Base-by-base conservation (phyloP, 2,113 vertebrate genomes). In the Tetrao urogallus region DNA sequence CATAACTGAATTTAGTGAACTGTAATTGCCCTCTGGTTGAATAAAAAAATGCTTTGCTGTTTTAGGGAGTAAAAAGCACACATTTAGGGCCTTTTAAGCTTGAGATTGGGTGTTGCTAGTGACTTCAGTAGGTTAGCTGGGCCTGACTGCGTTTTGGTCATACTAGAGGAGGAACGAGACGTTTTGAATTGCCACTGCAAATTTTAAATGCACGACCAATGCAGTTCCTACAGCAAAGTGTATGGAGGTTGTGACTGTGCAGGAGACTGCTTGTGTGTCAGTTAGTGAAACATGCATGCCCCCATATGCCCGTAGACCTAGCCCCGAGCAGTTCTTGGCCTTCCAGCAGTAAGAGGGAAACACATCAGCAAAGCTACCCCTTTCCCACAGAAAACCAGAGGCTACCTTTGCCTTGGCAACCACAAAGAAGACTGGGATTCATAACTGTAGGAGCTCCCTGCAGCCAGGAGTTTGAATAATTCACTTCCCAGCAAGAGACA, bases 241-340 rank as follows among this genome's bases (percentile, higher is more conserved):
- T 21, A 32, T 36, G 74, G 81, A 38, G 36, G 13, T 16, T 20
- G 10, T 25, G 38, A 34, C 42, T 42, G 27, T 36, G n/a, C 38
- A 14, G 67, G 18, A 67, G 20, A 54, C 13, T 0, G 0, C 9
- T 48, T 50, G 36, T 11, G 20, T 11, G 3, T 19, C 2, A 2
- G 8, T 67, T 11, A 14, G 34, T 34, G 60, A 64, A 8, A 45
- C 14, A 56, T 36, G 22, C 30, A 14, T 3, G 8, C 10, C 4
- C 42, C 47, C 0, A 0, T 8, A 2, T 0, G 0, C 9, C 22
- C 10, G 32, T 5, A 20, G 1, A 0, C 18, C 13, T n/a, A 61
- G 40, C 58, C 50, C 42, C 1, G 0, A 86, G 48, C 38, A n/a
- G 13, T 7, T 50, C 25, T 40, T 4, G 1, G 28, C 30, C 45